Percentiles rank a stretch among this genome's conserved stretches.
These are phyloP conservation scores for Mesoclemmys tuberculata DNA, from an alignment of 2,113 vertebrate species.

Conservation along the genomic window DNA sequence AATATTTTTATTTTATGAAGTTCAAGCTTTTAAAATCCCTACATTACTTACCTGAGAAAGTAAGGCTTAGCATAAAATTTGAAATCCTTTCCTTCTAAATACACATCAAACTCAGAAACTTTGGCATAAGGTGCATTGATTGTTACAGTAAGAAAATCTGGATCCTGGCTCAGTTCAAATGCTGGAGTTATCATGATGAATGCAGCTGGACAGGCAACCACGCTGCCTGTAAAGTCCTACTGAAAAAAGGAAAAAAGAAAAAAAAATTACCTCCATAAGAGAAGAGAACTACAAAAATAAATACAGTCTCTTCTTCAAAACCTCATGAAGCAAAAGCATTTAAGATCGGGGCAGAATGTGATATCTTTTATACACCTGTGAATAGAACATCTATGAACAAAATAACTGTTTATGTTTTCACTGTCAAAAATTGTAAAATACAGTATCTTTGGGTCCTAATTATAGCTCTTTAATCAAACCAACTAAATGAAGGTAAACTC, in stretches of 20 bases:
- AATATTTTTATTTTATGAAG: not conserved
- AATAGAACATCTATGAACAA: not conserved
- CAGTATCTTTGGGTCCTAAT: not conserved
- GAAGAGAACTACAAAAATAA: not conserved
- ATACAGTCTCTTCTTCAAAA: fast-evolving
- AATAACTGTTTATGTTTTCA: fast-evolving
- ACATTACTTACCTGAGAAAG: slow-evolving; percentile 86
- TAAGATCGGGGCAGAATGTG: not conserved
- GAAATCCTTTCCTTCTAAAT: slow-evolving; percentile 90
- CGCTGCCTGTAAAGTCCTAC: not conserved
- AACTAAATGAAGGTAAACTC: not conserved
- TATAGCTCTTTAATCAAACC: not conserved
- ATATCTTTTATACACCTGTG: fast-evolving
- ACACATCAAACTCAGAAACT: slow-evolving; percentile 93
- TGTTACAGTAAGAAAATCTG: slow-evolving; percentile 83
- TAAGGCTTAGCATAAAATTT: slow-evolving; percentile 96
- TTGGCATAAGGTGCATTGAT: slow-evolving; percentile 91
- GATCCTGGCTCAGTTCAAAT: slow-evolving; percentile 93
- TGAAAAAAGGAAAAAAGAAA: not conserved
- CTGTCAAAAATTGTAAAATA: not conserved
- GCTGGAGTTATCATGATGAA: slow-evolving; percentile 92
- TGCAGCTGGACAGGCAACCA: not conserved
- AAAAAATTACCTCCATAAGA: not conserved
- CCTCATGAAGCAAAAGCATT: fast-evolving
- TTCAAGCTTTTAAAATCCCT: not conserved